Evolutionary conservation across 2,113 vertebrate species (phyloP), one percentile per base, ranked within the genome.

Genomic region (Scartelaos histophorus): DNA sequence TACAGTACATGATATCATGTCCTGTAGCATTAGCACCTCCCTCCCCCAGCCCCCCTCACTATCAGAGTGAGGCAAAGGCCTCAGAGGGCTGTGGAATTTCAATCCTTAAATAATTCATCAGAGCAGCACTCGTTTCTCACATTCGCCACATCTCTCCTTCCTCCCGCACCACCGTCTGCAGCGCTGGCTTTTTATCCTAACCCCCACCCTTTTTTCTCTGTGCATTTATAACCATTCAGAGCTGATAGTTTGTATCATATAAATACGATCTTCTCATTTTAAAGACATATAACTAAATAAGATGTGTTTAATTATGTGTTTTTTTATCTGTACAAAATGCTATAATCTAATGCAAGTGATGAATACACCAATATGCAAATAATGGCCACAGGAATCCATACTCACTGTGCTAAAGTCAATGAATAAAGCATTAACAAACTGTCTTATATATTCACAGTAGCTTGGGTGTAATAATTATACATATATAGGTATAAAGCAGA

Each of bases 41-140:
- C 53, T 57, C 68, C 25, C 76, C 76, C 76, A 64, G 66, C 68
- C 60, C 72, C 68, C 70, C 76, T 74, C 82, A 19, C 70, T 74
- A 85, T 85, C 76, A 83, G 78, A 84, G 75, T 73, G 76, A 54
- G 66, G 66, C 58, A 77, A 82, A 80, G 66, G 74, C 88, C 88
- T 91, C 89, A 46, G 68, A 88, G 86, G 69, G 73, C 77, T 38
- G 38, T 76, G 76, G 85, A 89, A 85, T 93, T 90, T 89, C 79
- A 87, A 75, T 54, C 67, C 74, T 87, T 92, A 85, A 93, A 93
- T 93, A 93, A 93, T 93, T 92, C 81, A 93, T 92, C 85, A 84
- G 83, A 82, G 74, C 57, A 82, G 66, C 38, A 43, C 75, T 88
- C 56, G 78, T 86, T 87, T 76, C 82, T 86, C 88, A 82, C 78